Evolutionary conservation across 2,797 vertebrate species (phyloP).

Genomic region (Anguilla pacifica): DNA sequence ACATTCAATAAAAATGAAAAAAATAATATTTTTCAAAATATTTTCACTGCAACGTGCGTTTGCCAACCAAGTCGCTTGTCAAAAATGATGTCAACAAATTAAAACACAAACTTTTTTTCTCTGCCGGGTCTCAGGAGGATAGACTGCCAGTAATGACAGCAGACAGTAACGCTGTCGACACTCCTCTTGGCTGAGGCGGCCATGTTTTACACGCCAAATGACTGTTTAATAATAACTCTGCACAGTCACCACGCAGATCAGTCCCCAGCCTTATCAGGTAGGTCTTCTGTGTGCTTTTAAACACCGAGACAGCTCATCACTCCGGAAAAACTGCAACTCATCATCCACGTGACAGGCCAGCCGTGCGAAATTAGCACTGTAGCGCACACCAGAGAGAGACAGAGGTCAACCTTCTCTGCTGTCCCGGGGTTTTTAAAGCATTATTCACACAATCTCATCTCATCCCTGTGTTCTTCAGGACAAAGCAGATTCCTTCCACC

Average conservation of each 20-base stretch:
- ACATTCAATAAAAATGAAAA: neutral
- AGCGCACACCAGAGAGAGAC: neutral
- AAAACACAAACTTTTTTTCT: neutral
- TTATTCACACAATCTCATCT: neutral
- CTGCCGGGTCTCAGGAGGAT: neutral
- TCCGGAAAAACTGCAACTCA: neutral
- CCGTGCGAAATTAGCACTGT: neutral
- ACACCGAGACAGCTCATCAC: too few species aligned
- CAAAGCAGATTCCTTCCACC: too few species aligned
- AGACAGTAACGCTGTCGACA: neutral
- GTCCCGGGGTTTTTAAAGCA: neutral
- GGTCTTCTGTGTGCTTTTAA: neutral
- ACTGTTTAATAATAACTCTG: neutral
- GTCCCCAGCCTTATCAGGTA: neutral
- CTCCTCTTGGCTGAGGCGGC: neutral
- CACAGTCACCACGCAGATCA: neutral
- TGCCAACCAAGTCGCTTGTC: neutral
- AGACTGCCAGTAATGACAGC: neutral
- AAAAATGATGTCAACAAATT: neutral
- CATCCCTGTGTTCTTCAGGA: neutral
- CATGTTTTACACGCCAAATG: neutral
- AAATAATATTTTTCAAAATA: neutral
- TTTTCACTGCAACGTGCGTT: neutral
- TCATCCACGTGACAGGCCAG: neutral
- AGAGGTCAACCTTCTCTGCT: neutral